Base-by-base conservation (phyloP, 1,140 invertebrate species). In the Hyposmocoma kahamanoa region DNA sequence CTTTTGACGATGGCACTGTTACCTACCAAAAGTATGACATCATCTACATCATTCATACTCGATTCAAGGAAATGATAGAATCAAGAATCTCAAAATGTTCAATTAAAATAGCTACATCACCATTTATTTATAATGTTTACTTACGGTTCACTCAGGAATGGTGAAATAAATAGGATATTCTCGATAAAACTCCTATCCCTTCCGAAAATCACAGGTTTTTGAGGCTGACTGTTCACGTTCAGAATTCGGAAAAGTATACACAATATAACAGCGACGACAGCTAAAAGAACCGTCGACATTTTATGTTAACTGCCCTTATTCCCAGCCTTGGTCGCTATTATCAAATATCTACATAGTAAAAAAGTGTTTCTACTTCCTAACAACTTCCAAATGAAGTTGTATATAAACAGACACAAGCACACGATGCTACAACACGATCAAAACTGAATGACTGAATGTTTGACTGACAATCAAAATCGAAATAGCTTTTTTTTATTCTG, bases 241-340 rank as follows among this genome's bases (percentile, higher is more conserved):
- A 96, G 84, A 66, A 96, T 91, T 71, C 94, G 88, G 72, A 95
- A 94, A 45, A 96, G 87, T 54, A 94, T 89, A 77, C 92, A 94
- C 42, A 95, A 79, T 56, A 95, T 91, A 21, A 95, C 92, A 42
- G 93, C 93, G 54, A 94, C 80, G 6, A 92, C 88, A 32, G 92
- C 92, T 52, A 95, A 78, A 41, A 93, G 77, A 47, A 92, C 92
- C 43, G 93, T 92, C 56, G 92, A 94, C 92, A 94, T 94, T 59
- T 55, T 83, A 9, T 41, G 18, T 41, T 4, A 41, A 19, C 9
- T 21, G 13, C 19, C 18, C 32, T 10, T 17, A 34, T 1, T n/a
- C n/a, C n/a, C n/a, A n/a, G n/a, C n/a, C n/a, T n/a, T n/a, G 15
- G n/a, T 36, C 15, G 15, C 15, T 17, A 15, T 15, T 15, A 36